These are phyloP conservation scores for Pluvianellus socialis DNA, from an alignment of 2,113 vertebrate species.

Conservation along the genomic window DNA sequence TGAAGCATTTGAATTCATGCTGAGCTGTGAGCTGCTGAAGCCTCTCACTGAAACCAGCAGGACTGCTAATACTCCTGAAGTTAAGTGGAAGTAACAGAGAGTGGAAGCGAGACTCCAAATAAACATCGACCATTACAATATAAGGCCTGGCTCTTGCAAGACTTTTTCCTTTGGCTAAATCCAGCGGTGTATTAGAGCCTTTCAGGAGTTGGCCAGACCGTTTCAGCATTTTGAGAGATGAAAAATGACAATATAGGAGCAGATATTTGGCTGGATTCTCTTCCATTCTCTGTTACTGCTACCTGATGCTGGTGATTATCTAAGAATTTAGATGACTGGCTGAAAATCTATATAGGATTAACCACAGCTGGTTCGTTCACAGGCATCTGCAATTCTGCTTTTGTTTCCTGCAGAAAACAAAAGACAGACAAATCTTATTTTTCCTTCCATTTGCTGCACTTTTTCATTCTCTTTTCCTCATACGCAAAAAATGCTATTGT, in stretches of 20 bases:
- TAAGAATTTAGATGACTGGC: not conserved
- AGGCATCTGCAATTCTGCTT: not conserved
- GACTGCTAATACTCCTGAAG: not conserved
- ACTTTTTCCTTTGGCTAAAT: not conserved
- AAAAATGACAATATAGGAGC: not conserved
- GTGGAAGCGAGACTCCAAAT: not conserved
- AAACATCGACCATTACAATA: not conserved
- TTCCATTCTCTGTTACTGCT: not conserved
- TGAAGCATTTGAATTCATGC: not conserved
- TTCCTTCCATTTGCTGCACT: not conserved
- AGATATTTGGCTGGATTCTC: not conserved
- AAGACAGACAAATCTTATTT: not conserved
- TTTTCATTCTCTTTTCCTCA: not conserved
- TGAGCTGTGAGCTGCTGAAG: not conserved
- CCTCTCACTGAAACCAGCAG: not conserved
- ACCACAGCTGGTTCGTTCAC: not conserved
- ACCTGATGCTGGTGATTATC: not conserved
- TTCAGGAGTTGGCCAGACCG: not conserved
- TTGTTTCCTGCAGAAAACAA: not conserved
- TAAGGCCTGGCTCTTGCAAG: not conserved
- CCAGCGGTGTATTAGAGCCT: not conserved
- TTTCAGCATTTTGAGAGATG: not conserved
- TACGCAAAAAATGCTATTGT: not conserved
- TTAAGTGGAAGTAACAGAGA: not conserved
- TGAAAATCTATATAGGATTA: not conserved